These are phyloP conservation scores for Rhabdomys dilectus DNA, from an alignment of 2,113 vertebrate species.

Conservation along the genomic window DNA sequence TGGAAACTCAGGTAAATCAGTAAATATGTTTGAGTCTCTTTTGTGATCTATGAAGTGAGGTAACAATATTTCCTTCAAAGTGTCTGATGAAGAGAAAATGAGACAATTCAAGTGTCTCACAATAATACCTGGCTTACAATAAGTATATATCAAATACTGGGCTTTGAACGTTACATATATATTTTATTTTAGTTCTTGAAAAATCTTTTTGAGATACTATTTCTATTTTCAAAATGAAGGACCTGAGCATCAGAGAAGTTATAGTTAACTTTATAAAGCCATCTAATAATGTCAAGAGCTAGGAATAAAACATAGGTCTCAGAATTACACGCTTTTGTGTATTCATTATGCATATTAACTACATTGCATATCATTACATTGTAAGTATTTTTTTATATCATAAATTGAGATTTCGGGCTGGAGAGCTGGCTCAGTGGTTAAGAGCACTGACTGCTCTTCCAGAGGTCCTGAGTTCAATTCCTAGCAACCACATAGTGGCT, in stretches of 20 bases:
- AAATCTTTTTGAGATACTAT: conserved; percentile 1
- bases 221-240: conserved; percentile 54
- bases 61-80: not conserved
- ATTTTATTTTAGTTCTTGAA: conserved; percentile 21
- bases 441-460: too few species aligned
- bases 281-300: not conserved
- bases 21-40: conserved; percentile 18
- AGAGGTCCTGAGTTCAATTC: too few species aligned
- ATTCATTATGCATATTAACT: not conserved
- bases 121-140: not conserved
- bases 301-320: conserved; percentile 1
- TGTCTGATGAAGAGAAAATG: conserved; percentile 4
- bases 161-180: not conserved
- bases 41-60: conserved; percentile 17
- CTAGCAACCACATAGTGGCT: too few species aligned
- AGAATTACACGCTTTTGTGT: not conserved
- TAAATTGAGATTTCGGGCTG: too few species aligned
- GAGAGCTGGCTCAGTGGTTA: too few species aligned
- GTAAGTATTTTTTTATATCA: not conserved
- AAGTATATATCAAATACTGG: not conserved
- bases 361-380: not conserved
- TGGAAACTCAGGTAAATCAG: not conserved
- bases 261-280: not conserved
- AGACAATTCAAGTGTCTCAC: not conserved
- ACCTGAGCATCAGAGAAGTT: conserved; percentile 47